Conservation (phyloP, 2,113 vertebrate species). For the Acanthisitta chloris region DNA sequence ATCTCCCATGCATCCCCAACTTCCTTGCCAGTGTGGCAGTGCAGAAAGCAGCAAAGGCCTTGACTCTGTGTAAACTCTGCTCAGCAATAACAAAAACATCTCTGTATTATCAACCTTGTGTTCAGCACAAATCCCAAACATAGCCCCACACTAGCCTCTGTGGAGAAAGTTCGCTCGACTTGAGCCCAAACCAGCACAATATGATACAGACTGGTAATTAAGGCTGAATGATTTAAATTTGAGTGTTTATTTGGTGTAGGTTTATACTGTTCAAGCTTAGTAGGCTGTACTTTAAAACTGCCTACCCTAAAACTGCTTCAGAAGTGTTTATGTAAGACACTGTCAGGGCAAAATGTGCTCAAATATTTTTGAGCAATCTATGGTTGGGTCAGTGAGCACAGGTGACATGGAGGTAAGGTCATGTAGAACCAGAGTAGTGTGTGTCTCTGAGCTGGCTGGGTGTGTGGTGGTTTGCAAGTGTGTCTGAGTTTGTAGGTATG, state of each 20-base stretch:
- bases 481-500: not conserved
- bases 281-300: not conserved
- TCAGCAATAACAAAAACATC: too few species aligned
- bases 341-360: not conserved
- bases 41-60: too few species aligned
- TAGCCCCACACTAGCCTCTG: too few species aligned
- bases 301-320: not conserved
- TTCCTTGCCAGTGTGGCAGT: too few species aligned
- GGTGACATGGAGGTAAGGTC: not conserved
- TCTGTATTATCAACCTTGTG: too few species aligned
- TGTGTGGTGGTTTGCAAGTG: not conserved
- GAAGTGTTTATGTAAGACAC: not conserved
- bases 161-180: too few species aligned
- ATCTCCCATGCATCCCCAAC: too few species aligned
- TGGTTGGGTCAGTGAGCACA: not conserved
- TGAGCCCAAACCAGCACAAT: too few species aligned
- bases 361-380: rapidly evolving
- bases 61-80: too few species aligned
- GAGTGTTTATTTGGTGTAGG: not conserved
- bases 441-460: not conserved
- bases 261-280: not conserved
- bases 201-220: not conserved
- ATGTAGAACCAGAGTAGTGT: rapidly evolving
- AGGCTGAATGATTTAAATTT: not conserved
- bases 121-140: too few species aligned